Percentiles rank a stretch among this genome's conserved stretches.
phyloP scores from a whole-genome alignment of 2,888 invertebrate genomes.

The Melolontha melolontha region DNA sequence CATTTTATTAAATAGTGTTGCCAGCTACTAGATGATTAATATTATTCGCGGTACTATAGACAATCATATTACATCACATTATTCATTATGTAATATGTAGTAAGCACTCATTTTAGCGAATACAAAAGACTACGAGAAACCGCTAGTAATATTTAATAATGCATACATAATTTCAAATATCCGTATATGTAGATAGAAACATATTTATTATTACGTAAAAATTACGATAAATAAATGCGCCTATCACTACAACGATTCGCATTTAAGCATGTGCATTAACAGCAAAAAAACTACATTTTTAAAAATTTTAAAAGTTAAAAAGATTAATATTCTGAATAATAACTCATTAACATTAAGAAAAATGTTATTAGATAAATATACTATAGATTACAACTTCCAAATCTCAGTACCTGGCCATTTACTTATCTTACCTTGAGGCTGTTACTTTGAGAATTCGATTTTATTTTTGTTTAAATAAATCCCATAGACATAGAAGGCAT shows the following conservation, averaged over 20 bases:
- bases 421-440: too few relatives aligned
- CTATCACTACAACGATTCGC: neutral
- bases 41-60: conserved; percentile 1
- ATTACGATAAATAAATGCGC: neutral
- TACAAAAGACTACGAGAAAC: neutral
- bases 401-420: too few relatives aligned
- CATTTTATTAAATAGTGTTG: neutral
- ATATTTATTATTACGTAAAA: neutral
- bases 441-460: too few relatives aligned
- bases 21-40: conserved; percentile 21
- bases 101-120: neutral
- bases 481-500: too few relatives aligned
- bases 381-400: too few relatives aligned
- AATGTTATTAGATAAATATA: too few relatives aligned
- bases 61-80: neutral
- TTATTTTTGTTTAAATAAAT: too few relatives aligned
- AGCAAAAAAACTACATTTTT: too few relatives aligned
- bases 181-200: neutral
- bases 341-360: too few relatives aligned
- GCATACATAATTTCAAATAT: neutral
- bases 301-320: too few relatives aligned
- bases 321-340: too few relatives aligned
- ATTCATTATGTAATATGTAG: conserved; percentile 5
- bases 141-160: neutral
- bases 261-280: too few relatives aligned